Percentiles rank a stretch among this genome's conserved stretches.
Evolutionary conservation across 1,140 invertebrate species (phyloP).

Genomic region (Sarcophaga peregrina): DNA sequence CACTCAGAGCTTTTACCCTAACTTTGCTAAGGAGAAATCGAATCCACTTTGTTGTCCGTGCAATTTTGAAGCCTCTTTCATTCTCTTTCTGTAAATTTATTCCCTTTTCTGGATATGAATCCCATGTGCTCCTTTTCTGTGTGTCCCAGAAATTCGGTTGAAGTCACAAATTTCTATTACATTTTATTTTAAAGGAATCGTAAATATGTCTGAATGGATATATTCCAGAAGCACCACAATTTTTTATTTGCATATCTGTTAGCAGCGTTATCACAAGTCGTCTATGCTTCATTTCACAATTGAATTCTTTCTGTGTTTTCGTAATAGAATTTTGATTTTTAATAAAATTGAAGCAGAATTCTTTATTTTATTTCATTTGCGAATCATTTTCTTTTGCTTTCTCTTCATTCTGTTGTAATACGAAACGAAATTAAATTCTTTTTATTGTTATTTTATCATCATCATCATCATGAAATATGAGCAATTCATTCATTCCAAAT

Average conservation of each 20-base stretch:
- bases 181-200: too few relatives aligned
- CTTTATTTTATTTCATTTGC: neutral
- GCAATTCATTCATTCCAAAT: neutral
- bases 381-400: neutral
- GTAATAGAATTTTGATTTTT: constrained; percentile 42
- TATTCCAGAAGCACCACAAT: too few relatives aligned
- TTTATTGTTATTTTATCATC: neutral
- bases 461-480: constrained; percentile 44
- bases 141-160: too few relatives aligned
- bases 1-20: too few relatives aligned
- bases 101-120: too few relatives aligned
- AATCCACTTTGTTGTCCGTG: too few relatives aligned
- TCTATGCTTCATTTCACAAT: neutral
- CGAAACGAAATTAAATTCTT: constrained; percentile 23
- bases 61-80: too few relatives aligned
- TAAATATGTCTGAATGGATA: neutral
- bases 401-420: neutral
- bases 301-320: neutral
- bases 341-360: neutral
- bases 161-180: too few relatives aligned
- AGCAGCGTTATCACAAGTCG: neutral
- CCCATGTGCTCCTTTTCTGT: too few relatives aligned
- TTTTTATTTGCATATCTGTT: neutral
- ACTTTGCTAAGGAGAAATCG: too few relatives aligned
- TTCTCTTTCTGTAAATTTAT: too few relatives aligned